Conservation (phyloP, 2,113 vertebrate species). For the Phoenicopterus ruber region DNA sequence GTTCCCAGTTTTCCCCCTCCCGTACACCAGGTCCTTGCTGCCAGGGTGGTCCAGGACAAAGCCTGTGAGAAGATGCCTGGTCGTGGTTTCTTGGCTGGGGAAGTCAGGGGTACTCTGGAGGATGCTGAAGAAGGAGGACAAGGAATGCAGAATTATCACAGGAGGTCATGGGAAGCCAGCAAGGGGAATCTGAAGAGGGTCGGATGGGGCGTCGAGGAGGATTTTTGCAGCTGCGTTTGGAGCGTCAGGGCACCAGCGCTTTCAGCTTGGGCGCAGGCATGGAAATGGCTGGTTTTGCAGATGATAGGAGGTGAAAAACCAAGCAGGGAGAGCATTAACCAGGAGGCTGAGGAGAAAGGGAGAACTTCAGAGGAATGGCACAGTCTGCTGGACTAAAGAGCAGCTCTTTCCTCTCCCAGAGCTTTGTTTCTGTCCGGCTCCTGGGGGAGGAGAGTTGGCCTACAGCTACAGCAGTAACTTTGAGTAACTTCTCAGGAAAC, state of each 20-base stretch:
- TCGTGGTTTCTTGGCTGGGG: no score
- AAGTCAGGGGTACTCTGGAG: neutral
- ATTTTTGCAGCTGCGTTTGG: neutral
- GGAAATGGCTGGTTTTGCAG: neutral
- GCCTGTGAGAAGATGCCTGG: neutral
- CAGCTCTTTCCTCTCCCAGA: neutral
- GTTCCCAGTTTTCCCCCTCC: neutral
- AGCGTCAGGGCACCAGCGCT: neutral
- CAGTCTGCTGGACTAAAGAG: neutral
- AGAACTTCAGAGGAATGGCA: neutral
- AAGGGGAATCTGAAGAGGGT: neutral
- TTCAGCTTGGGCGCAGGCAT: neutral
- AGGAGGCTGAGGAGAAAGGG: neutral
- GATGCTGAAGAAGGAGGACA: neutral
- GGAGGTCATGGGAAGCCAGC: neutral
- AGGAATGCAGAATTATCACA: neutral
- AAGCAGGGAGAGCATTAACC: neutral
- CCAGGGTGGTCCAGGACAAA: neutral
- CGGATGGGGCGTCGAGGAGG: neutral
- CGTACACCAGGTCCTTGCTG: neutral
- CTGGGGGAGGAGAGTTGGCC: slow-evolving; percentile 48
- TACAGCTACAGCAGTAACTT: slow-evolving; percentile 34
- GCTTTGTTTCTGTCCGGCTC: neutral
- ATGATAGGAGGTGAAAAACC: neutral
- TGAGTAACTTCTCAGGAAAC: slow-evolving; percentile 65